A percentile compares a stretch with the other conserved stretches of the same genome.
phyloP scores from a whole-genome alignment of 2,797 vertebrate genomes.

The Brachyrhaphis roseni region DNA sequence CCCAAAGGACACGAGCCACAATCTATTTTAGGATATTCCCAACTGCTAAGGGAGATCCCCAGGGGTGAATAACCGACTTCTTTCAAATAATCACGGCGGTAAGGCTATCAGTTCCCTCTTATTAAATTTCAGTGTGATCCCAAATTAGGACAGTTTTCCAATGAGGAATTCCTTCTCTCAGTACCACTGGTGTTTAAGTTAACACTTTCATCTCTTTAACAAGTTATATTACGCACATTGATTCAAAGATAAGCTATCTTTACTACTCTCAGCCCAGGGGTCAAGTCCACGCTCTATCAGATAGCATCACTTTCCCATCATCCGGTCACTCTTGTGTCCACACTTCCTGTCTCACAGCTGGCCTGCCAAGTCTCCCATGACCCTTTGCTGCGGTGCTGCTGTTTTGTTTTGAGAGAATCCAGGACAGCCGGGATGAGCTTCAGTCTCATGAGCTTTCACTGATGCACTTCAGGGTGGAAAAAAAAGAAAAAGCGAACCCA shows the following conservation, averaged over 20 bases:
- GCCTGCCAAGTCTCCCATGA: conserved; percentile 78
- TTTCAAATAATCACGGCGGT: conserved; percentile 68
- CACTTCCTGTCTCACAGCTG: conserved; percentile 82
- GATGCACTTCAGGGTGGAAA: conserved; percentile 25
- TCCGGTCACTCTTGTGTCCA: conserved; percentile 71
- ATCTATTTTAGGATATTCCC: conserved; percentile 71
- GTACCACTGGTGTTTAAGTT: conserved; percentile 11
- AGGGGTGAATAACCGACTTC: conserved; percentile 66
- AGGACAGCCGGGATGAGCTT: conserved; percentile 68
- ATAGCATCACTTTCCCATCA: conserved; percentile 79
- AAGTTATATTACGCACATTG: conserved; percentile 43
- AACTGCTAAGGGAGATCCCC: conserved; percentile 63
- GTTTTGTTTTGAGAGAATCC: conserved; percentile 75
- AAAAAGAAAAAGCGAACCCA: not conserved
- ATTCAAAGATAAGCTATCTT: conserved; percentile 52
- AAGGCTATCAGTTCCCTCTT: conserved; percentile 27
- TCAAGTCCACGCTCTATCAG: conserved; percentile 59
- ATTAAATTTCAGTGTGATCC: conserved; percentile 42
- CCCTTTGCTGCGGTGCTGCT: conserved; percentile 71
- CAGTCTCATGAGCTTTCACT: conserved; percentile 58
- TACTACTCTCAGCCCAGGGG: conserved; percentile 49
- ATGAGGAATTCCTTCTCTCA: not conserved
- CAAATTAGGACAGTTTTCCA: conserved; percentile 30
- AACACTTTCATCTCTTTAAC: conserved; percentile 31
- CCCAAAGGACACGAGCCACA: conserved; percentile 60